phyloP scores from a whole-genome alignment of 30 jellyfish, hydroid and myxozoan species.

The Morbakka virulenta region DNA sequence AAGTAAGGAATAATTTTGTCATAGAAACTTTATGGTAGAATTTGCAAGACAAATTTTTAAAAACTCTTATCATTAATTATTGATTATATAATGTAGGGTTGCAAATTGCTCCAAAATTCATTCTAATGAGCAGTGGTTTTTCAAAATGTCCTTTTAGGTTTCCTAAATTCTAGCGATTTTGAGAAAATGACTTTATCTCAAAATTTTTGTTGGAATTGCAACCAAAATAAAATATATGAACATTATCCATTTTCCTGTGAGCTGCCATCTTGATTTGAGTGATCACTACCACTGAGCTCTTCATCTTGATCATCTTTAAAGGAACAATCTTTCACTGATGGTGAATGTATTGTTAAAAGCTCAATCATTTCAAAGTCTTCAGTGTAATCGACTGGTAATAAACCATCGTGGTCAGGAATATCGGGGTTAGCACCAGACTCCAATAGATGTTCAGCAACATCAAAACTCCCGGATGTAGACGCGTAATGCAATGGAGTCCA shows the following conservation, averaged over 20 bases:
- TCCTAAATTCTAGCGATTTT: no score
- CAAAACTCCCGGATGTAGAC: constrained; percentile 8
- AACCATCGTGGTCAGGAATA: constrained; percentile 31
- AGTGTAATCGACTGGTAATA: constrained; percentile 54
- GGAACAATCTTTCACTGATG: neutral
- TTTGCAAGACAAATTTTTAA: no score
- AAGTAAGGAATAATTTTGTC: no score
- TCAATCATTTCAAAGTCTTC: constrained; percentile 67
- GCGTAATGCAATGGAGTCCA: constrained; percentile 70
- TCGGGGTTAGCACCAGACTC: constrained; percentile 59
- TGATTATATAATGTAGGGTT: no score
- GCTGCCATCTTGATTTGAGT: neutral
- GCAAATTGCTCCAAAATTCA: no score
- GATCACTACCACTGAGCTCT: neutral
- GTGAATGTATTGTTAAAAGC: constrained; percentile 18
- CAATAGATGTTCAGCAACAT: constrained; percentile 24
- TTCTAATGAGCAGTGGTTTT: no score
- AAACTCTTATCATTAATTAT: no score
- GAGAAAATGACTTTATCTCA: no score
- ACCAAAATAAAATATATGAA: no score
- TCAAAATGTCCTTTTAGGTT: no score
- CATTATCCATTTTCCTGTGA: neutral
- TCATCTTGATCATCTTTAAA: neutral
- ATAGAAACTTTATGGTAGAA: no score
- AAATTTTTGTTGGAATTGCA: no score